Conservation (phyloP, 1,140 invertebrate species). For the Drosophila sproati region DNA sequence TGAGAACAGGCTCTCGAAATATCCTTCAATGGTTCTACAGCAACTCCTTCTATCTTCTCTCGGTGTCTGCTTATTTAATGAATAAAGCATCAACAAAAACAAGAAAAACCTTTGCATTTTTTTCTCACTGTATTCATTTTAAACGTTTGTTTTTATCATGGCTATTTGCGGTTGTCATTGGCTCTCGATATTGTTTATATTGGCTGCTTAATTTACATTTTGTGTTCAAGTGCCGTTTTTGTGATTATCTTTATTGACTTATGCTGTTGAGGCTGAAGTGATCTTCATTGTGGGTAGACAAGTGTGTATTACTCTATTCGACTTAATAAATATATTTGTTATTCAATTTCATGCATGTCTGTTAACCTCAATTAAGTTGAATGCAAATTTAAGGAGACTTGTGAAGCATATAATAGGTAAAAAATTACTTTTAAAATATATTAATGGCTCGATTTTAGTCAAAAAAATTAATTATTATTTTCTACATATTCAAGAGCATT, state of each 20-base stretch:
- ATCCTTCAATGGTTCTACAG: slow-evolving; percentile 1
- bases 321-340: background rate
- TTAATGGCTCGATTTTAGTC: background rate
- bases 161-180: slow-evolving; percentile 32
- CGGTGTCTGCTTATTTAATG: slow-evolving; percentile 37
- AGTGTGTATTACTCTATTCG: too few species aligned
- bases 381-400: background rate
- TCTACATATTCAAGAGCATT: too few species aligned
- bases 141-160: slow-evolving; percentile 17
- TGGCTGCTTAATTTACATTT: slow-evolving; percentile 33
- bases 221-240: slow-evolving; percentile 19
- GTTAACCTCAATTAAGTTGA: slow-evolving; percentile 3
- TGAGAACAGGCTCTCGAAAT: slow-evolving; percentile 36
- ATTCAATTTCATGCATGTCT: background rate
- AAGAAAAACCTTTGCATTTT: slow-evolving; percentile 14
- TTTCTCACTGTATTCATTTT: background rate
- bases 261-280: background rate
- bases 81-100: slow-evolving; percentile 41
- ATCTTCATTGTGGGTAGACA: background rate
- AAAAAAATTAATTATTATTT: too few species aligned
- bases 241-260: slow-evolving; percentile 3
- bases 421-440: too few species aligned
- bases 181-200: slow-evolving; percentile 36
- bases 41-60: background rate
- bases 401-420: background rate